Percentiles rank a stretch among this genome's conserved stretches.
Conservation (phyloP, 2,113 vertebrate species). For the Platycercus adscitus region DNA sequence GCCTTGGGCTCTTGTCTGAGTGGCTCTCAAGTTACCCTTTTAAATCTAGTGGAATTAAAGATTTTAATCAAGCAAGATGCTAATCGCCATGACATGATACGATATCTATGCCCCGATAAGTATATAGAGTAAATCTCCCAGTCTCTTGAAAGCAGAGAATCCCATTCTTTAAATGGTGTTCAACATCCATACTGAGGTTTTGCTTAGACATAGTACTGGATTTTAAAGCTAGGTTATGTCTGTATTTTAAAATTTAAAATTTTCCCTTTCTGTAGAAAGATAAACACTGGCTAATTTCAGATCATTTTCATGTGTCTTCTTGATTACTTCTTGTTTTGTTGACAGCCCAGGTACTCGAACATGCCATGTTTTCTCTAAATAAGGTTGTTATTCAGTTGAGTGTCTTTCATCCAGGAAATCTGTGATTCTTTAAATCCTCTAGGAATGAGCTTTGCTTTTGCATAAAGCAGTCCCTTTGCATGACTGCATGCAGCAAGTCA, state of each 20-base stretch:
- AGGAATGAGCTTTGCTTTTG: constrained; percentile 34
- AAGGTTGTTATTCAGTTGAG: background rate
- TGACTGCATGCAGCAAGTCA: constrained; percentile 18
- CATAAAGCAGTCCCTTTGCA: constrained; percentile 27
- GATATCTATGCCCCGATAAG: background rate
- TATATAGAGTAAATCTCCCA: background rate
- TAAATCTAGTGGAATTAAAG: constrained; percentile 13
- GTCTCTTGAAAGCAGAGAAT: background rate
- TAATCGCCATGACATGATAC: background rate
- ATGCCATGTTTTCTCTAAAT: background rate
- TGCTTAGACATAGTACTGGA: background rate
- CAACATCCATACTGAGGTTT: background rate
- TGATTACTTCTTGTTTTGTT: background rate
- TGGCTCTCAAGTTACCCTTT: background rate
- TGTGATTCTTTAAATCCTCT: constrained; percentile 33
- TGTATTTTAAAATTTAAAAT: background rate
- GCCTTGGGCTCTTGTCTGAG: background rate
- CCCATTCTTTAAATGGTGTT: background rate
- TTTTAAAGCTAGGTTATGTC: background rate
- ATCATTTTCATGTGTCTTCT: background rate
- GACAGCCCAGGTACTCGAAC: background rate
- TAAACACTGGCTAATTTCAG: background rate
- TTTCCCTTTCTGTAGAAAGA: background rate
- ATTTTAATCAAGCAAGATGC: constrained; percentile 22
- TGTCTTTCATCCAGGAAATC: constrained; percentile 13